These are phyloP conservation scores for Neolamprologus toae DNA, from an alignment of 2,113 vertebrate species.

Conservation along the genomic window DNA sequence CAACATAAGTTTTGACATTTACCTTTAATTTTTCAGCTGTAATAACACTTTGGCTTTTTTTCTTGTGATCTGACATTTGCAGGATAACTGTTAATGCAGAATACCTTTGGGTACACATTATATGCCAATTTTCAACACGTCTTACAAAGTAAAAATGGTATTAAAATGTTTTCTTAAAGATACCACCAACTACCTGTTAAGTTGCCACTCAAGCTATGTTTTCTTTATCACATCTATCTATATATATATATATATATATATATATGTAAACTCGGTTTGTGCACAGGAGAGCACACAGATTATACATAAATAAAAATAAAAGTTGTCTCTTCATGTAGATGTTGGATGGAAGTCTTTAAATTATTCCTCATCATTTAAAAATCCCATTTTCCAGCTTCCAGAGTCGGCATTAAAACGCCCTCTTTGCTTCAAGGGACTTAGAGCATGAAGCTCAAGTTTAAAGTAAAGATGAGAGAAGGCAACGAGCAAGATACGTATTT, in stretches of 20 bases:
- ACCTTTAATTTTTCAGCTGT: not conserved
- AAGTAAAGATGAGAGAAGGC: not conserved
- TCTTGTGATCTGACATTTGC: not conserved
- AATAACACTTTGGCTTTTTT: not conserved
- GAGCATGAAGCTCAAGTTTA: not conserved
- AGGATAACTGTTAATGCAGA: not conserved
- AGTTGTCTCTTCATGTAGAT: not conserved
- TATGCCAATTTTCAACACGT: not conserved
- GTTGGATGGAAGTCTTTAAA: not conserved
- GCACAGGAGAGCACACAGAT: not conserved
- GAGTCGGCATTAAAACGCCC: not conserved
- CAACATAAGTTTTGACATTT: not conserved
- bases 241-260: rapidly evolving
- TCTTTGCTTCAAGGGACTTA: not conserved
- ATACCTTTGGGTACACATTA: not conserved
- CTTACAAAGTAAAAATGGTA: not conserved
- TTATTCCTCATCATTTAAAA: not conserved
- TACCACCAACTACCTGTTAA: not conserved
- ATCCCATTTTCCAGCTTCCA: not conserved
- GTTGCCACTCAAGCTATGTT: not conserved
- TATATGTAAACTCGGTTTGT: rapidly evolving
- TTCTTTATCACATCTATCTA: not conserved
- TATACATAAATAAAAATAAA: not conserved
- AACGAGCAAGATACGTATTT: not conserved
- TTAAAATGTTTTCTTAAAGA: not conserved